Conservation (phyloP, 2,888 invertebrate genomes). For the Catocala fraxini region DNA sequence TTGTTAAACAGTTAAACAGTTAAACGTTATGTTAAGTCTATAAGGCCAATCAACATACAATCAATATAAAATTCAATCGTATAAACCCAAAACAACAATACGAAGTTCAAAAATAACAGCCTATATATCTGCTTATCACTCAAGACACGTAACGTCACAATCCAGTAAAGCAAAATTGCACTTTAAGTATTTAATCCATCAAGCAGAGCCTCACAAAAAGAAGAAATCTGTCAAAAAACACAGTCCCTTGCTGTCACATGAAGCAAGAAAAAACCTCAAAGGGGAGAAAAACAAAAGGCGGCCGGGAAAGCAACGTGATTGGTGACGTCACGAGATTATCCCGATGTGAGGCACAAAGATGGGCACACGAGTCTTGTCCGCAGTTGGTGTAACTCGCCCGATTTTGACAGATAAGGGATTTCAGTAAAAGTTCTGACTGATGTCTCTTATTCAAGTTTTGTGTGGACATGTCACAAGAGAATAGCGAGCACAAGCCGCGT, state of each 20-base stretch:
- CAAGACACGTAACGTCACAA: background rate
- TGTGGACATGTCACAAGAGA: conserved; percentile 35
- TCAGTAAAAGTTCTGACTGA: conserved; percentile 79
- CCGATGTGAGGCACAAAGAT: conserved; percentile 33
- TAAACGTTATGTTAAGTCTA: too few species aligned
- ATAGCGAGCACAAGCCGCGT: conserved; percentile 23
- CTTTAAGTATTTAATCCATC: conserved; percentile 19
- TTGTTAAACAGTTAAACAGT: too few species aligned
- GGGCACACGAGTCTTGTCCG: conserved; percentile 54
- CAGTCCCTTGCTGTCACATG: conserved; percentile 18
- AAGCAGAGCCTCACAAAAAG: conserved; percentile 7
- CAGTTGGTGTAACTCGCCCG: conserved; percentile 70
- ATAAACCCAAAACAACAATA: too few species aligned
- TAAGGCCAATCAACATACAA: too few species aligned
- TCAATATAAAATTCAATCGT: too few species aligned
- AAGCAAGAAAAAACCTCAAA: conserved; percentile 18
- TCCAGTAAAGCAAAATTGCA: background rate
- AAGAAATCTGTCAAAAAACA: conserved; percentile 6
- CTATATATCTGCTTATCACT: too few species aligned
- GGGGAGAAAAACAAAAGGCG: conserved; percentile 16
- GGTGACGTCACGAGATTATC: conserved; percentile 35
- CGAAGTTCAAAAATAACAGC: too few species aligned
- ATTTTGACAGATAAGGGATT: conserved; percentile 84
- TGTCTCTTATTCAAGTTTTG: conserved; percentile 66
- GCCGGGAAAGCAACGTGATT: conserved; percentile 10